Base-by-base conservation (phyloP, 2,888 invertebrate species). In the Trichacis sp. region DNA sequence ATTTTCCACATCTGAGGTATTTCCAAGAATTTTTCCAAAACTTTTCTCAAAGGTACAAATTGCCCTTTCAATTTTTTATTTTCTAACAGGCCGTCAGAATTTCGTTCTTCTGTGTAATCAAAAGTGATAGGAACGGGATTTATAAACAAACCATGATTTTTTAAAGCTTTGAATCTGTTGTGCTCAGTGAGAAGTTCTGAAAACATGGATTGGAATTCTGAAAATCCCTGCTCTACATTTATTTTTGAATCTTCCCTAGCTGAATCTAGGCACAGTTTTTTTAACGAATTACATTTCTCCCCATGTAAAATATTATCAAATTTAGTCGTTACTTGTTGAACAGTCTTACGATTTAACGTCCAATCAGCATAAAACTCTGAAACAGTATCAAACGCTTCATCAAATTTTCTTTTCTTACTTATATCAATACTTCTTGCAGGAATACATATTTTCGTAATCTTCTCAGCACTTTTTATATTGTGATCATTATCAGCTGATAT, bases 311-410 rank as follows among this genome's bases (percentile, higher is more conserved):
- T 45, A 17, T 30, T 14, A 24, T 17, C 9, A 2, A 62, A 45
- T 38, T 18, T 29, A 12, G 19, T 14, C 1, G 45, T 17, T 24
- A 62, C 43, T 18, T 29, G 49, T 40, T 62, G 50, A 1, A 55
- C 56, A 45, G 45, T 42, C 30, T 17, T 49, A 15, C 50, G 55
- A 15, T 19, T 18, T 15, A 55, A 45, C 11, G 17, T 24, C 53
- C 45, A 38, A 51, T 62, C 55, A 8, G 56, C 29, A 9, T 60
- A 43, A 19, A 60, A 60, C n/a, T 14, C 20, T 33, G 52, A 52
- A 17, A 43, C 33, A 18, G 17, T 54, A 18, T 54, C 43, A 15
- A 60, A 17, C 5, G 40, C 52, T 40, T 47, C 47, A 53, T 60
- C 42, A n/a, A n/a, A n/a, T n/a, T n/a, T n/a, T n/a, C n/a, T n/a